phyloP scores from a whole-genome alignment of 2,888 invertebrate genomes.

The Dryocosmus kuriphilus region DNA sequence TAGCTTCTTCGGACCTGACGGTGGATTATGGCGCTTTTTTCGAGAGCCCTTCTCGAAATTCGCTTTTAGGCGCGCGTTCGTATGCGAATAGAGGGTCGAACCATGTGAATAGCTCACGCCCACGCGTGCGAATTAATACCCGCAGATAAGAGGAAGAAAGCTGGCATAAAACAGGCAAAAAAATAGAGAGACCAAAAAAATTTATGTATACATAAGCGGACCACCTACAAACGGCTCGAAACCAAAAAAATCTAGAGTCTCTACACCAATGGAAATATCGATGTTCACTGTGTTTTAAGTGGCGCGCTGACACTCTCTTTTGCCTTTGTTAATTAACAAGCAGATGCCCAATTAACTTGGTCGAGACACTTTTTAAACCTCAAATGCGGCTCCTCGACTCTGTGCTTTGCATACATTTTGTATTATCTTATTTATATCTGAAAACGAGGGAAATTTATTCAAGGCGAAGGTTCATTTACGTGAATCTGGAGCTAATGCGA shows the following conservation, averaged over 20 bases:
- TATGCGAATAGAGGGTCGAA: conserved; percentile 51
- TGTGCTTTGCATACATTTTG: conserved; percentile 10
- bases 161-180: conserved; percentile 9
- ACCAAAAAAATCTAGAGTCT: background rate
- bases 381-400: background rate
- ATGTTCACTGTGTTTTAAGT: conserved; percentile 29
- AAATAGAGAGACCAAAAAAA: conserved; percentile 4
- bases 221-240: conserved; percentile 4
- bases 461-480: conserved; percentile 2
- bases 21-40: conserved; percentile 64
- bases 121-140: conserved; percentile 71
- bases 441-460: conserved; percentile 12
- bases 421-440: conserved; percentile 12
- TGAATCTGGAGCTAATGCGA: conserved; percentile 7
- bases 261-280: conserved; percentile 16
- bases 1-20: conserved; percentile 64
- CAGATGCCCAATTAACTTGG: conserved; percentile 29
- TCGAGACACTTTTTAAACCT: conserved; percentile 29
- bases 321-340: conserved; percentile 18
- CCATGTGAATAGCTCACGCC: conserved; percentile 59
- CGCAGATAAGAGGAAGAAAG: conserved; percentile 63
- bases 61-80: conserved; percentile 50
- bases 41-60: conserved; percentile 42
- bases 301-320: conserved; percentile 16
- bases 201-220: background rate